Evolutionary conservation across 2,797 vertebrate genomes (phyloP).

Genomic region (Nyctalus aviator): DNA sequence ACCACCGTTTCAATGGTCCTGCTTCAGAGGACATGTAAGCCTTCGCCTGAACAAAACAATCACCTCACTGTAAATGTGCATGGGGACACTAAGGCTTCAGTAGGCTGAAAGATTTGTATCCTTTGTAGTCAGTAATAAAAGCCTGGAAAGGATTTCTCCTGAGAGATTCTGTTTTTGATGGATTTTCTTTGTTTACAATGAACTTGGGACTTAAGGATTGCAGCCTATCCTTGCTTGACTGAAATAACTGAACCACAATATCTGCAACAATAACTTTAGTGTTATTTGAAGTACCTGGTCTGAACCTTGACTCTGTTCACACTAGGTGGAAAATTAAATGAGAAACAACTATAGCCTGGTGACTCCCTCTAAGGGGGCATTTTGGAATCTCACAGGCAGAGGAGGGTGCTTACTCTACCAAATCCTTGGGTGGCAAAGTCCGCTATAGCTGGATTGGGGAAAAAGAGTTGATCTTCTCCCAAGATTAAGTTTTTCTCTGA

Average conservation of each 20-base stretch:
- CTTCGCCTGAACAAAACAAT: slow-evolving; percentile 33
- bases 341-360: slow-evolving; percentile 46
- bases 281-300: slow-evolving; percentile 58
- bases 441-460: not conserved
- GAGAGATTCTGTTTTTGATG: slow-evolving; percentile 41
- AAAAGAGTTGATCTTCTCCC: not conserved
- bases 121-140: slow-evolving; percentile 41
- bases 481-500: not conserved
- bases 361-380: not conserved
- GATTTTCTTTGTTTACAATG: slow-evolving; percentile 67
- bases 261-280: slow-evolving; percentile 64
- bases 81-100: not conserved
- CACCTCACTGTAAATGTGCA: not conserved
- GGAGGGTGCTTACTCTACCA: not conserved
- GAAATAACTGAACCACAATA: slow-evolving; percentile 45
- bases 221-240: slow-evolving; percentile 25
- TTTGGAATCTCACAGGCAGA: not conserved
- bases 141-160: slow-evolving; percentile 58
- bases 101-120: slow-evolving; percentile 51
- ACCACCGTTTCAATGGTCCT: not conserved
- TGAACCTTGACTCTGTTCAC: slow-evolving; percentile 46
- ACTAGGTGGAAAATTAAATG: slow-evolving; percentile 37
- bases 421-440: not conserved
- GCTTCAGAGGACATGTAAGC: slow-evolving; percentile 34
- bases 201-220: slow-evolving; percentile 65